phyloP scores from a whole-genome alignment of 2,113 vertebrate genomes.

The Pavo muticus region DNA sequence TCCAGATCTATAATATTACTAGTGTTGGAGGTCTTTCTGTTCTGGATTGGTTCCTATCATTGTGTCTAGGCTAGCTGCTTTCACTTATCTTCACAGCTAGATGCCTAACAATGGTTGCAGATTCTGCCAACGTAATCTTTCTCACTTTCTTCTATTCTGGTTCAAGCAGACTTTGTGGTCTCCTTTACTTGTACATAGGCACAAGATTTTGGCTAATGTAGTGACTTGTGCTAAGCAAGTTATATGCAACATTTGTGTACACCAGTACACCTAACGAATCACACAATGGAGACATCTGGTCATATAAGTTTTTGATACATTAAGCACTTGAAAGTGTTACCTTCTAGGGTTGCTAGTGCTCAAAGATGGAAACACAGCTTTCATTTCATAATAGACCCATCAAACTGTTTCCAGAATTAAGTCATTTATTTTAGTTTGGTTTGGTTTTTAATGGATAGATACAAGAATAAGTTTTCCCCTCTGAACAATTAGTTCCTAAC shows the following conservation, averaged over 20 bases:
- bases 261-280: not conserved
- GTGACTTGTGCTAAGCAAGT: not conserved
- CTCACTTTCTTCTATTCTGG: not conserved
- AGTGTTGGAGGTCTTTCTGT: not conserved
- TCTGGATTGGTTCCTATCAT: not conserved
- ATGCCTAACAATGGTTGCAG: not conserved
- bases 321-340: not conserved
- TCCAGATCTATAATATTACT: not conserved
- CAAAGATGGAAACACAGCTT: not conserved
- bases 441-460: not conserved
- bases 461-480: not conserved
- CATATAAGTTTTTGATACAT: not conserved
- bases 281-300: not conserved
- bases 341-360: not conserved
- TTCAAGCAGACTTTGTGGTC: not conserved
- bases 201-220: not conserved
- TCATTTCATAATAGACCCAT: not conserved
- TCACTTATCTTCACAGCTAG: not conserved
- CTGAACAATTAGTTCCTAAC: not conserved
- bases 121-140: not conserved
- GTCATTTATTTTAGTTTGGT: not conserved
- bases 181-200: not conserved
- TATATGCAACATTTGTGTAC: not conserved
- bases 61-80: not conserved
- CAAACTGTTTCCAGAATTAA: not conserved